Base-by-base conservation (phyloP, 1,140 invertebrate species). In the Pantala flavescens region DNA sequence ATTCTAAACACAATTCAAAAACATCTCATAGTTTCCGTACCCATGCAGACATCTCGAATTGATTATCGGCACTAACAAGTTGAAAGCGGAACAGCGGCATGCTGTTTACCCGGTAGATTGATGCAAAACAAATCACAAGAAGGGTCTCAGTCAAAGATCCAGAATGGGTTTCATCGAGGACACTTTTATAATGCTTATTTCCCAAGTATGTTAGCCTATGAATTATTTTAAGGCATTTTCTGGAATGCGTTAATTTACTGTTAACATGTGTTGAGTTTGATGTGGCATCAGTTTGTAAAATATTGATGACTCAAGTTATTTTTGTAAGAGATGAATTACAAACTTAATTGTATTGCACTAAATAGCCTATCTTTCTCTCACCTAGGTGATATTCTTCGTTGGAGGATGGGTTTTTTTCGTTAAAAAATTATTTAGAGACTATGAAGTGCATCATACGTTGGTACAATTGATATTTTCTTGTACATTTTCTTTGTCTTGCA, bases 371-470 rank as follows among this genome's bases (percentile, higher is more conserved):
- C 28, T 36, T n/a, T 36, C 78, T 80, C 79, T 77, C 79, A 90
- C 90, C 74, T 84, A 98, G 94, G 86, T 94, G 75, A 81, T 97
- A 43, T 99, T 99, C 83, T 99, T 99, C 84, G 87, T 91, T 76
- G 95, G 95, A 78, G 98, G 97, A 77, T 99, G 96, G 96, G 88
- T 99, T 71, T 99, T 99, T 84, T 99, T 99, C 83, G 92, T 99
- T 78, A 98, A 98, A 83, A 93, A 98, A 82, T 85, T 99, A 71
- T 99, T 99, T 82, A 90, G 93, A 79, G 96, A 99, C 82, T 99
- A 99, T 88, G 98, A 99, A 87, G 94, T 98, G 1, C 93, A 97
- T 81, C 95, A 98, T 82, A 89, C 90, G 76, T 84, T 96, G 71
- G 96, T 99, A 10, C 94, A 99, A 81, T 84, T 99, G 3, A 95